Conservation (phyloP, 1,140 invertebrate genomes). For the Plodia interpunctella region DNA sequence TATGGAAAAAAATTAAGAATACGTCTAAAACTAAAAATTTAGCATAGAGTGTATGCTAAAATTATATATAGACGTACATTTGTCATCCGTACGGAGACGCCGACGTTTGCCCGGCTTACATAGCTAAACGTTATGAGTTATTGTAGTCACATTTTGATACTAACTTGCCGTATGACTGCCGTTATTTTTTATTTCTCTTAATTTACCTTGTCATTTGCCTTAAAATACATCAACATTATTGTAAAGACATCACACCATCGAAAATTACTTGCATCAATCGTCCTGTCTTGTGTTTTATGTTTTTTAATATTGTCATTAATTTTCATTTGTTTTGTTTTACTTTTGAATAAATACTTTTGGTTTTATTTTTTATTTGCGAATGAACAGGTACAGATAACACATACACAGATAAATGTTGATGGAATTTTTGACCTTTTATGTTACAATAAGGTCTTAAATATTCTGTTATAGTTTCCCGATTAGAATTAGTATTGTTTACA, state of each 20-base stretch:
- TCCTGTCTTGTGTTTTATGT: conserved; percentile 29
- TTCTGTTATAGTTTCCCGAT: background rate
- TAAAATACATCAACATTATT: conserved; percentile 32
- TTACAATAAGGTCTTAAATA: background rate
- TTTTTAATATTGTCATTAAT: conserved; percentile 22
- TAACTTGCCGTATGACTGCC: conserved; percentile 12
- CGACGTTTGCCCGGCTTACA: conserved; percentile 25
- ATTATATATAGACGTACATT: background rate
- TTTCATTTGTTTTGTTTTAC: conserved; percentile 15
- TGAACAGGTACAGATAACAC: conserved; percentile 5
- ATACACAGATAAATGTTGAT: background rate
- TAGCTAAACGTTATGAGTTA: conserved; percentile 22
- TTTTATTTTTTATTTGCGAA: background rate
- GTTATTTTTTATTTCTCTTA: conserved; percentile 9
- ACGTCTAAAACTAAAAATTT: too few relatives aligned
- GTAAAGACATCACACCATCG: conserved; percentile 70
- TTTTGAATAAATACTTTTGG: too few relatives aligned
- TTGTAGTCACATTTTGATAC: conserved; percentile 13
- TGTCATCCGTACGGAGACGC: conserved; percentile 8
- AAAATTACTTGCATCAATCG: conserved; percentile 62
- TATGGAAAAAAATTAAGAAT: too few relatives aligned
- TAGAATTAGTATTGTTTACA: background rate
- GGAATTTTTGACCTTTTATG: background rate
- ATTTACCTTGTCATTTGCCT: conserved; percentile 20
- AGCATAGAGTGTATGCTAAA: too few relatives aligned